These are phyloP conservation scores for Pelobates cultripes DNA, from an alignment of 2,797 vertebrate species.

Conservation along the genomic window DNA sequence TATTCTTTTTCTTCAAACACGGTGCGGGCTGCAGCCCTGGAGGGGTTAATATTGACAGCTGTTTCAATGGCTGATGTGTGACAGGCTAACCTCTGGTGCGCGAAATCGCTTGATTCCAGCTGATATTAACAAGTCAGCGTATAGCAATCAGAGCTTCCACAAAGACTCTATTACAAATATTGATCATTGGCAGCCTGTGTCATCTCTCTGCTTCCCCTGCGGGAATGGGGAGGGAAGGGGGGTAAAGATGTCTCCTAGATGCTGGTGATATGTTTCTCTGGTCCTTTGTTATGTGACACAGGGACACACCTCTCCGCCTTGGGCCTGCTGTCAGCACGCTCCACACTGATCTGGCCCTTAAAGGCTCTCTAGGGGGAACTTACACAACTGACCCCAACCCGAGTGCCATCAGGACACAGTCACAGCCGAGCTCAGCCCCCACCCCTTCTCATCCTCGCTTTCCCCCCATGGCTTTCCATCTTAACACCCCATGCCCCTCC, in stretches of 20 bases:
- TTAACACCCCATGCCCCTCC: slow-evolving; percentile 3
- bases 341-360: slow-evolving; percentile 19
- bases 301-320: slow-evolving; percentile 34
- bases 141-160: slow-evolving; percentile 42
- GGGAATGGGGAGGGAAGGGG: not conserved
- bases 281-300: slow-evolving; percentile 39
- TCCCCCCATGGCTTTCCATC: slow-evolving; percentile 37
- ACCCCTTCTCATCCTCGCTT: not conserved
- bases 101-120: slow-evolving; percentile 31
- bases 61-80: slow-evolving; percentile 15
- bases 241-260: slow-evolving; percentile 4
- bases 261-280: not conserved
- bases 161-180: slow-evolving; percentile 55
- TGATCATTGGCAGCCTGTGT: slow-evolving; percentile 33
- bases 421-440: slow-evolving; percentile 1
- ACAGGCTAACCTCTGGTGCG: slow-evolving; percentile 25
- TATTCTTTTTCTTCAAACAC: not conserved
- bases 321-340: slow-evolving; percentile 32
- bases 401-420: slow-evolving; percentile 14
- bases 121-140: slow-evolving; percentile 44
- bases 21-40: not conserved
- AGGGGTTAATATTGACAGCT: slow-evolving; percentile 41
- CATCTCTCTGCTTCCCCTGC: slow-evolving; percentile 17
- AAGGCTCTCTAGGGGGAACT: slow-evolving; percentile 9
- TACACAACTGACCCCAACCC: slow-evolving; percentile 24